These are phyloP conservation scores for Xestobium rufovillosum DNA, from an alignment of 2,888 invertebrate genomes.

Conservation along the genomic window DNA sequence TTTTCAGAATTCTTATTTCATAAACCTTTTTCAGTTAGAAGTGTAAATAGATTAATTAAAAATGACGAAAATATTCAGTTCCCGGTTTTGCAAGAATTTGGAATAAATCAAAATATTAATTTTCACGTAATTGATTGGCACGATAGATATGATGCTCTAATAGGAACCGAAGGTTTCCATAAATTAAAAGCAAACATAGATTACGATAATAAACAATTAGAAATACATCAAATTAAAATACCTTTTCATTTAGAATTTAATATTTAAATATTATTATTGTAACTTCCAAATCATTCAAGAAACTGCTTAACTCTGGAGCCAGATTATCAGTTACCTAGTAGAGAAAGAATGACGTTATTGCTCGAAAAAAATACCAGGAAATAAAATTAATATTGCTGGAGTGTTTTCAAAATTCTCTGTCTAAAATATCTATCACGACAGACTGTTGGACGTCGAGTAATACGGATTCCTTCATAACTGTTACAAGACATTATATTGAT, in stretches of 20 bases:
- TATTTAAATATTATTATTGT: no score
- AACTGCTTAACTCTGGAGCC: no score
- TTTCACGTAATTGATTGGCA: constrained; percentile 5
- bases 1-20: constrained; percentile 8
- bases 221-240: constrained; percentile 7
- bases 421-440: no score
- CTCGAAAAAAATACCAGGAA: no score
- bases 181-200: constrained; percentile 3
- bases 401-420: no score
- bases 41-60: background rate
- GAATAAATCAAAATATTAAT: constrained; percentile 2
- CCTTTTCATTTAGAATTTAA: constrained; percentile 9
- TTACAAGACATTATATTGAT: no score
- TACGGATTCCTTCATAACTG: no score
- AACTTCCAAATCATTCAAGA: no score
- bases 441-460: no score
- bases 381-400: no score
- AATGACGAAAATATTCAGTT: background rate
- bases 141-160: background rate
- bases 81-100: constrained; percentile 2
- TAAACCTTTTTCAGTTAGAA: background rate
- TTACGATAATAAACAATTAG: constrained; percentile 1
- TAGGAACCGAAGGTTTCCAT: background rate
- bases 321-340: no score
- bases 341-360: no score